Evolutionary conservation across 2,797 vertebrate species (phyloP).

Genomic region (Valencia hispanica): DNA sequence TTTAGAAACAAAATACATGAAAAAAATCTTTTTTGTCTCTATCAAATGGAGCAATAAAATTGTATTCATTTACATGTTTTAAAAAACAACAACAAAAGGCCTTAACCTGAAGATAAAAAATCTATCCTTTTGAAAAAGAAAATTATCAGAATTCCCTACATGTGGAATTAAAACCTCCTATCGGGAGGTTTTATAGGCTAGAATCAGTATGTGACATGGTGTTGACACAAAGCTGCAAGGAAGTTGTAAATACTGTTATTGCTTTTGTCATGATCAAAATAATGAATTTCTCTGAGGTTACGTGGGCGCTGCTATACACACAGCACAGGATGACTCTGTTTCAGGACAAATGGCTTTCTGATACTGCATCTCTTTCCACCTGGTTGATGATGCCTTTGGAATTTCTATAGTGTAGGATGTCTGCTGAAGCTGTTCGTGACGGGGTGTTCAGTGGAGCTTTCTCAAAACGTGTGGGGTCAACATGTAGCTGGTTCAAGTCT

Average conservation of each 20-base stretch:
- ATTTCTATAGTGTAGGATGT: constrained; percentile 51
- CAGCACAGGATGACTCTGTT: constrained; percentile 32
- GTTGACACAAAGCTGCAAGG: background rate
- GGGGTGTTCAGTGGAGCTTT: constrained; percentile 55
- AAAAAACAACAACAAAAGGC: background rate
- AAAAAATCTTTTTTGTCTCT: background rate
- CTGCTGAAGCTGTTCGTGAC: constrained; percentile 39
- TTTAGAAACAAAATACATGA: no score
- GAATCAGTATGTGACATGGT: background rate
- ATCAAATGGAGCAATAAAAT: background rate
- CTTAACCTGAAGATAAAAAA: background rate
- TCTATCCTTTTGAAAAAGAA: background rate
- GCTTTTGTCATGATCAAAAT: no score
- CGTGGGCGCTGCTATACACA: constrained; percentile 7
- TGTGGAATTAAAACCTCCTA: background rate
- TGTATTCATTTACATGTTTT: background rate
- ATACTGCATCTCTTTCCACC: constrained; percentile 59
- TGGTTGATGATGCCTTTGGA: constrained; percentile 54
- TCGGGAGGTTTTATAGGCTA: background rate
- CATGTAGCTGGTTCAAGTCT: constrained; percentile 50
- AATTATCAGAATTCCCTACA: background rate
- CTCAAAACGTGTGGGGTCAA: constrained; percentile 35
- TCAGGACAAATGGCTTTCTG: constrained; percentile 33
- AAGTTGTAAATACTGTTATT: no score
- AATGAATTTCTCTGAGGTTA: constrained; percentile 20